Base-by-base conservation (phyloP, 1,140 invertebrate species). In the Drosophila melanogaster region DNA sequence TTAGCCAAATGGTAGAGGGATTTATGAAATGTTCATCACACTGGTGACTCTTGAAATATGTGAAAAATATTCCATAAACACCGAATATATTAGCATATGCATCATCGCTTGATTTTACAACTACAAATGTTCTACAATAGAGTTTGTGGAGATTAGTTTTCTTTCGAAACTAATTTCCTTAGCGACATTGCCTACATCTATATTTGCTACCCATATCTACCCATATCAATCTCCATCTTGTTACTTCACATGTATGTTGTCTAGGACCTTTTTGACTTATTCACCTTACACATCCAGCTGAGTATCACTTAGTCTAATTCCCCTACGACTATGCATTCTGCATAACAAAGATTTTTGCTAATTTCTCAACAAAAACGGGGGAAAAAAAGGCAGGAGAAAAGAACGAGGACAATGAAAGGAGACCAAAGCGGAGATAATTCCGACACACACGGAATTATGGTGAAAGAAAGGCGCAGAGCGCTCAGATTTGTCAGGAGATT, bases 271-370 rank as follows among this genome's bases (percentile, higher is more conserved):
- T 26, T 61, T 40, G 62, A 66, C 44, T 66, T 61, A 19, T 58
- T 44, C 37, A 62, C 60, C 51, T 30, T 33, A 33, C 30, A n/a
- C 44, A 19, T 64, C 19, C 49, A 17, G 24, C 33, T 26, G n/a
- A 46, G 43, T 46, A 65, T 61, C 35, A 24, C 33, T 65, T 38
- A 64, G 41, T 11, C 22, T 14, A 40, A 64, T 49, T 64, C 41
- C 62, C 35, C 24, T 14, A n/a, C 57, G 55, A 38, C 57, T 58
- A 10, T 30, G 44, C 65, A 38, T 69, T 55, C 61, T 37, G 50
- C 62, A 69, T 67, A 67, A 69, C 41, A 69, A 55, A 41, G 41
- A 55, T 46, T 70, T 44, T 70, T 55, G 66, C 62, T 70, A 69
- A 70, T 69, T 69, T 70, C 26, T n/a, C 14, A 5, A 41, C 44